Evolutionary conservation across 2,113 vertebrate genomes (phyloP).

Genomic region (Oncorhynchus nerka): DNA sequence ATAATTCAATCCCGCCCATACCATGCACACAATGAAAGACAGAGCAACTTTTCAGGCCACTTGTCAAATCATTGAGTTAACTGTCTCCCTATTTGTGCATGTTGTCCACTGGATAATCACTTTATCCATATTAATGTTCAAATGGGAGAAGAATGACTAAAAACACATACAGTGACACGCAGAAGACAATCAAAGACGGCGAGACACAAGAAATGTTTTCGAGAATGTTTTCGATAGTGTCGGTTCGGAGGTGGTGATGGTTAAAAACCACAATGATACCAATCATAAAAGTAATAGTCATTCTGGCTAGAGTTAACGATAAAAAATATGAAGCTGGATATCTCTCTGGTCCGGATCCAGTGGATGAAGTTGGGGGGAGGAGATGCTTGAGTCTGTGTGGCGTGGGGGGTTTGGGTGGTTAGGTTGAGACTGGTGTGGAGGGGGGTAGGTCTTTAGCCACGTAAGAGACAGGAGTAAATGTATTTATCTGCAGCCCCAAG

Average conservation of each 20-base stretch:
- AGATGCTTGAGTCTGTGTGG: conserved; percentile 57
- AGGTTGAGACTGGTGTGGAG: conserved; percentile 15
- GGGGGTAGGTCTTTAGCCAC: conserved; percentile 17
- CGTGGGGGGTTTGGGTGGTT: conserved; percentile 29
- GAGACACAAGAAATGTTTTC: conserved; percentile 36
- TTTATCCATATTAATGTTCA: neutral
- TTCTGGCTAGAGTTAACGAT: conserved; percentile 71
- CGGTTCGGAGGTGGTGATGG: conserved; percentile 53
- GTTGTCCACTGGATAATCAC: conserved; percentile 44
- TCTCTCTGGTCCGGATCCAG: conserved; percentile 63
- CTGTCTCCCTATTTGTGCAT: conserved; percentile 39
- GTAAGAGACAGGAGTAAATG: conserved; percentile 58
- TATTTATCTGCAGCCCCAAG: conserved; percentile 60
- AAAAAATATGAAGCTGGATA: conserved; percentile 68
- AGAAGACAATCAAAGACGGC: conserved; percentile 32
- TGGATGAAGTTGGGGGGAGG: conserved; percentile 49
- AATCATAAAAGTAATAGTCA: conserved; percentile 70
- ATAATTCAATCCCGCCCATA: conserved; percentile 49
- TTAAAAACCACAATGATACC: conserved; percentile 56
- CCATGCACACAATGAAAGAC: conserved; percentile 44
- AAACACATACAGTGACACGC: conserved; percentile 29
- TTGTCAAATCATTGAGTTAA: conserved; percentile 14
- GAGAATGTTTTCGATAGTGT: conserved; percentile 40
- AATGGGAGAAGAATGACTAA: conserved; percentile 5
- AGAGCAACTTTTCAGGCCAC: conserved; percentile 30